Base-by-base conservation (phyloP, 2,888 invertebrate genomes). In the Alentia gelatinosa region DNA sequence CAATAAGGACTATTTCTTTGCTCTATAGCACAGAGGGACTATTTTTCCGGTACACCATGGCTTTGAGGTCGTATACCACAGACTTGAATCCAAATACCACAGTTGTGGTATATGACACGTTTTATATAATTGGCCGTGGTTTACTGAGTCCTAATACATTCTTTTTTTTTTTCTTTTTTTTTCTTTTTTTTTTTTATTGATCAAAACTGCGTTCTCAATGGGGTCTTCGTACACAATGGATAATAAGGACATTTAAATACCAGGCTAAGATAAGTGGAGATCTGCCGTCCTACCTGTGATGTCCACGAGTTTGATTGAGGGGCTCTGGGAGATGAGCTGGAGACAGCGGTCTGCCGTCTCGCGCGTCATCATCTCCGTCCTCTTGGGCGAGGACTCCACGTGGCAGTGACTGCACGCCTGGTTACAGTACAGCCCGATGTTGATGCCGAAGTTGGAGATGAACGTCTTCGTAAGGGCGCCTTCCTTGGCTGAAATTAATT, bases 331-430 rank as follows among this genome's bases (percentile, higher is more conserved):
- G 15, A 94, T 84, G 23, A 94, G 90, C 9, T 93, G 90, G 40
- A 94, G 91, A 83, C 93, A 93, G 83, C 90, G 92, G 26, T 93
- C 93, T 0, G 94, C 94, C 3, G 92, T 92, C 15, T 92, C 75
- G 19, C 92, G 90, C 37, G 91, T 90, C 94, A 94, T 94, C 92
- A 94, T 93, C 84, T 94, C 94, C 68, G 93, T 92, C 19, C 94
- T 90, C 86, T 92, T 93, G n/a, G 94, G 94, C 12, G 94, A 94
- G 0, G 94, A 94, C 90, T 94, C 94, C 26, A 94, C 94, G 63
- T 94, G 94, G 75, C 94, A 94, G 84, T 94, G 94, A 63, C 93
- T 94, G 89, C 94, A 94, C 0, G 94, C 94, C 91, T 94, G 94
- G 91, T 94, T 94, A 92, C 94, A 94, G 89, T 94, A 94, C 26